Base-by-base conservation (phyloP, 2,888 invertebrate species). In the Alloscopus bannaensis region DNA sequence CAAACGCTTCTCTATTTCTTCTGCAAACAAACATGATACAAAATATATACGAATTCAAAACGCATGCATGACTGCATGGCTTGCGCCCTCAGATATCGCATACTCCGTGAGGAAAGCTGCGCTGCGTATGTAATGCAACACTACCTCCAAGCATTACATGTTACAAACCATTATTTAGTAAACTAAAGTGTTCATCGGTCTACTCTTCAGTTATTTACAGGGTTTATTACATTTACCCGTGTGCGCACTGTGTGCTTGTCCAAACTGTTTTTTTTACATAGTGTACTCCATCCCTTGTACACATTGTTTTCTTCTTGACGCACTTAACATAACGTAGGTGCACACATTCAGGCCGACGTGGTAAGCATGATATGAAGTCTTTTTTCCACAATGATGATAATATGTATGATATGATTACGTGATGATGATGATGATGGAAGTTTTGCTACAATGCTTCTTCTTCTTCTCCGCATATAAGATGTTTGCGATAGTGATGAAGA, bases 391-490 rank as follows among this genome's bases (percentile, higher is more conserved):
- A 70, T 66, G 59, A 59, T 64, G 52, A 68, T 55, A 57, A 65
- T 69, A 69, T 57, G 36, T 64, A 70, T 78, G 78, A 78, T 70
- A 70, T 65, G 64, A 78, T 78, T 78, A 78, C 70, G 64, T 62
- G 75, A 70, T 62, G 78, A 69, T 42, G 71, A 60, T 50, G 62
- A 72, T 75, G 75, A 73, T 73, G 66, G 66, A 76, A 68, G 60
- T 64, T 72, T n/a, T 76, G 40, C 28, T 78, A 70, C 70, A 78
- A 71, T 28, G 57, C 36, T 68, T 47, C 36, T 62, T 70, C 40
- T n/a, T n/a, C n/a, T n/a, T n/a, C 65, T 55, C 28, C 26, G 24
- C 26, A 36, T 29, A 75, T 62, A 52, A 31, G n/a, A 28, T 65
- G 66, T 52, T 66, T 2, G 11, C 22, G 60, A 60, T 29, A 3